Evolutionary conservation across 2,797 vertebrate genomes (phyloP), one percentile per base, ranked within the genome.

Genomic region (Thripadectes ignobilis): DNA sequence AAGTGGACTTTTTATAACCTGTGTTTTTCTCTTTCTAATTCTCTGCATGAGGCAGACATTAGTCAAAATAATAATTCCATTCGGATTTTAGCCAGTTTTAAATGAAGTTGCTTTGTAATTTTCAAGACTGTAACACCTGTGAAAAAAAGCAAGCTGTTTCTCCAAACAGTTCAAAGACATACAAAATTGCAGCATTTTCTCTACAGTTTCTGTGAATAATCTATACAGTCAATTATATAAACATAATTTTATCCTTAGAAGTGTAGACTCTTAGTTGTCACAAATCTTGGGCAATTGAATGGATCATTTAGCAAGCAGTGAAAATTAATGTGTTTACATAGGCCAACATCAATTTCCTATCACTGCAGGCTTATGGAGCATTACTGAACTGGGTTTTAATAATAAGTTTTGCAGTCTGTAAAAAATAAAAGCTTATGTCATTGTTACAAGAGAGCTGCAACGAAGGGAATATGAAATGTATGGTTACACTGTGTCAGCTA

Each of bases 51-150:
- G 63, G 69, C 43, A 89, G 51, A 63, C 30, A 29, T 77, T 59
- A 93, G 67, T 82, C 75, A 93, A 96, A 92, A 95, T 58, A 90
- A 75, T 69, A 75, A 88, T 93, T 90, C 41, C 66, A 72, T 85
- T 83, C 5, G 7, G 24, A 39, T 72, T 91, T 94, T 88, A 78
- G 74, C 32, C 58, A 84, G 38, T 51, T 62, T 55, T 77, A 84
- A 84, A 72, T 27, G 3, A 89, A 90, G 39, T 59, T 68, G 18
- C 38, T 80, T 68, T 84, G 58, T 6, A 8, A 81, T 34, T 94
- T 89, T 65, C 43, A 80, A 85, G 76, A 59, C 46, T 0, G 0
- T 80, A 91, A 78, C 43, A 90, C 71, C 58, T 81, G 69, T 86
- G 83, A 75, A 90, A 91, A 85, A 74, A n/a, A 89, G 49, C 38